Percentiles rank a stretch among this genome's conserved stretches.
Conservation (phyloP, 2,113 vertebrate species). For the Riparia riparia region DNA sequence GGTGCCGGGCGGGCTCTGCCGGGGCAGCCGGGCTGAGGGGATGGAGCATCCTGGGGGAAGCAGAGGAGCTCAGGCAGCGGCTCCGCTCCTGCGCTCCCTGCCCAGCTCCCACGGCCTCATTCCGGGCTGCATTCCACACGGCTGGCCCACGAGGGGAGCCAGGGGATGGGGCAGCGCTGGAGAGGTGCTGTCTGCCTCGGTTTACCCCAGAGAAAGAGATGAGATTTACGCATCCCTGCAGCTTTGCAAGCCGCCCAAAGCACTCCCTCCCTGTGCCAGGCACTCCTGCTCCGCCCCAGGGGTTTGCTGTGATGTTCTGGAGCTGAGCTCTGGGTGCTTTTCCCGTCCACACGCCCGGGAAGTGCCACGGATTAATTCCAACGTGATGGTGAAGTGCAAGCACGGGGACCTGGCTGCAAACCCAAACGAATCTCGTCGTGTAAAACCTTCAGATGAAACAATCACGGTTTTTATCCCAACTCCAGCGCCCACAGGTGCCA, state of each 20-base stretch:
- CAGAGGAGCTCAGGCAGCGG: neutral
- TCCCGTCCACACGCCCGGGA: neutral
- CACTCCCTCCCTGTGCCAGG: neutral
- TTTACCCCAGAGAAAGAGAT: neutral
- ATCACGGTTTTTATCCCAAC: neutral
- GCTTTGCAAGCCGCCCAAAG: neutral
- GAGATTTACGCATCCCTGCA: neutral
- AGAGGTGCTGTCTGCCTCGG: neutral
- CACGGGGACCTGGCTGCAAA: neutral
- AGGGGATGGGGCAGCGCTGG: neutral
- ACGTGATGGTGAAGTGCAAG: rapidly evolving
- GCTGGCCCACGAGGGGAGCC: neutral
- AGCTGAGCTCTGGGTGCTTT: neutral
- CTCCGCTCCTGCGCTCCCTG: neutral
- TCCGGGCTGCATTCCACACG: neutral
- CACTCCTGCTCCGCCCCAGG: neutral
- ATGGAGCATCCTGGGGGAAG: neutral
- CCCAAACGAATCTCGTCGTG: neutral
- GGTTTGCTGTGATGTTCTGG: neutral
- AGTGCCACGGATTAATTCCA: neutral
- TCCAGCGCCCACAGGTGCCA: neutral
- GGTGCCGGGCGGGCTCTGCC: neutral
- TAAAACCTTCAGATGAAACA: neutral
- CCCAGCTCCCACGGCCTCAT: neutral
- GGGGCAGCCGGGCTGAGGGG: neutral